A percentile compares a stretch with the other conserved stretches of the same genome.
phyloP scores from a whole-genome alignment of 2,797 vertebrate species.

The Phrynocephalus vlangalii region DNA sequence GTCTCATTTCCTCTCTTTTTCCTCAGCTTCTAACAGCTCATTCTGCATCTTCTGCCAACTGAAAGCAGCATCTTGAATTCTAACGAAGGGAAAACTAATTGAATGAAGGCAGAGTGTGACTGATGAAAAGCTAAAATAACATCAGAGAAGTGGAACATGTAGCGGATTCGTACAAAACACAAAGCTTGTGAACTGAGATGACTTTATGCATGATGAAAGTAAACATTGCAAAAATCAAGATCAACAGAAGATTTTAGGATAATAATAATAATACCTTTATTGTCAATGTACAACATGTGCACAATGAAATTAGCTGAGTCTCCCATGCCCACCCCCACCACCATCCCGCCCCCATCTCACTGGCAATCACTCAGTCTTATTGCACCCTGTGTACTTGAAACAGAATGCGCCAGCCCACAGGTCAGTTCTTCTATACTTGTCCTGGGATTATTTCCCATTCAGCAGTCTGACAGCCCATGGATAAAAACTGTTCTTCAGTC shows the following conservation, averaged over 20 bases:
- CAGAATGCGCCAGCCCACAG: too few species aligned
- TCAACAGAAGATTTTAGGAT: background rate
- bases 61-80: slow-evolving; percentile 23
- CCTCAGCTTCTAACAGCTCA: slow-evolving; percentile 1
- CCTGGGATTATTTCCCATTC: too few species aligned
- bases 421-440: too few species aligned
- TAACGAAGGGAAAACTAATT: slow-evolving; percentile 1
- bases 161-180: background rate
- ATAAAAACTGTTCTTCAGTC: too few species aligned
- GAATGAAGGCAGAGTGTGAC: slow-evolving; percentile 3
- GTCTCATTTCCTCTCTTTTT: accelerated
- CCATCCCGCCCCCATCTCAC: too few species aligned
- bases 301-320: too few species aligned
- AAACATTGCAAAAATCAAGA: background rate
- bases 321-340: too few species aligned
- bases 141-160: background rate
- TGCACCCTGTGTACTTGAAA: too few species aligned
- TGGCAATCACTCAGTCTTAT: too few species aligned
- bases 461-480: too few species aligned
- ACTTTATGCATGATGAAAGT: background rate
- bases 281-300: too few species aligned
- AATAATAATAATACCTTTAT: too few species aligned
- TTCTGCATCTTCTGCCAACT: background rate
- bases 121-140: slow-evolving; percentile 22
- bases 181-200: background rate